These are phyloP conservation scores for Dufourea novaeangliae DNA, from an alignment of 1,140 invertebrate species.

Conservation along the genomic window DNA sequence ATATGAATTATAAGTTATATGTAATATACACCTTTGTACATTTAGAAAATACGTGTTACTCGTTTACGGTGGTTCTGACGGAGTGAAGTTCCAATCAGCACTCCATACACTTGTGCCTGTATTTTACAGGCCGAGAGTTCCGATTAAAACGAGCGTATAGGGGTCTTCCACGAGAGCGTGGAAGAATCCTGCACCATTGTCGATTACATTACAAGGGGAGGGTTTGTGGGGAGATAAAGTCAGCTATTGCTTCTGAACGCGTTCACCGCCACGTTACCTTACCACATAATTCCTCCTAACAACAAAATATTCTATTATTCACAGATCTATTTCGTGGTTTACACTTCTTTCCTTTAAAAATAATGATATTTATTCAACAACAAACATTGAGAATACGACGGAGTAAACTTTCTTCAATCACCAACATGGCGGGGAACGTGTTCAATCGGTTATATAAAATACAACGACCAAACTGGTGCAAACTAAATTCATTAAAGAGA, in stretches of 20 bases:
- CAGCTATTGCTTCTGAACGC: conserved; percentile 2
- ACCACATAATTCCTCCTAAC: no score
- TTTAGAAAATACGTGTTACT: conserved; percentile 17
- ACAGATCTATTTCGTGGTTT: no score
- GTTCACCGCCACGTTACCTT: background rate
- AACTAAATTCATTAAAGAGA: no score
- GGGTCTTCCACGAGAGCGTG: background rate
- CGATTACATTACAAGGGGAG: background rate
- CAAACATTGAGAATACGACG: no score
- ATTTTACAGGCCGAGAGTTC: no score
- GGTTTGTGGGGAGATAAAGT: background rate
- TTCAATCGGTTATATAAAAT: no score
- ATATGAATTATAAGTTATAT: background rate
- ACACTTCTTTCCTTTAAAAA: background rate
- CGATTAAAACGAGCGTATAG: no score
- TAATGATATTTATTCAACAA: background rate
- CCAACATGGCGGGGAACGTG: no score
- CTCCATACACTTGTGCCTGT: no score
- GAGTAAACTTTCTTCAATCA: no score
- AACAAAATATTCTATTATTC: no score
- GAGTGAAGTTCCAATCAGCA: background rate
- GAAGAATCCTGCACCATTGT: background rate
- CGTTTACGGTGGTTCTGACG: background rate
- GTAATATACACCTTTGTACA: conserved; percentile 20
- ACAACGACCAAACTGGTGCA: no score